Evolutionary conservation across 2,888 invertebrate species (phyloP).

Genomic region (Campoletis raptor): DNA sequence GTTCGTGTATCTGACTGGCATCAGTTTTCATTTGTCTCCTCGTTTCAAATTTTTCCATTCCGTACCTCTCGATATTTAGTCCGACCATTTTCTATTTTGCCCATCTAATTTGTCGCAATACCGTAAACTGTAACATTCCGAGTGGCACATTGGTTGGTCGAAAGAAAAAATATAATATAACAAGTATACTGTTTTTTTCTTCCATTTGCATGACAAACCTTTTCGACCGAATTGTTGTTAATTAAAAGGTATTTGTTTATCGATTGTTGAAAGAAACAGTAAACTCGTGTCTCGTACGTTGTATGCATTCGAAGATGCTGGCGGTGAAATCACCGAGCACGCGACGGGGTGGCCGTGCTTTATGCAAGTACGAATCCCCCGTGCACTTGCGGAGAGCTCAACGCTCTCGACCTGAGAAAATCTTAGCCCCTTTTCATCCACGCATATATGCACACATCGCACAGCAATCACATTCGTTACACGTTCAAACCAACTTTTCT

Average conservation of each 20-base stretch:
- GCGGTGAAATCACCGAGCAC: conserved; percentile 59
- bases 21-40: conserved; percentile 53
- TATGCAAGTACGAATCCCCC: conserved; percentile 42
- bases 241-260: neutral
- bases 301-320: neutral
- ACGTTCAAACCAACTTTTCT: conserved; percentile 20
- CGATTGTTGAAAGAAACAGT: neutral
- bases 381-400: conserved; percentile 61
- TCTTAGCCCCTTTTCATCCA: neutral
- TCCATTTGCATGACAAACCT: neutral
- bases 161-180: conserved; percentile 1
- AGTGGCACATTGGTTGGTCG: conserved; percentile 40
- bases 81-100: conserved; percentile 15
- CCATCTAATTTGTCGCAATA: conserved; percentile 11
- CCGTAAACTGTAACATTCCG: neutral
- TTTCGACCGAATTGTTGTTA: neutral
- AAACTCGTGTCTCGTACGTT: neutral
- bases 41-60: conserved; percentile 24
- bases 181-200: neutral
- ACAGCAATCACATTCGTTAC: neutral
- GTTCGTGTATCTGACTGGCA: conserved; percentile 72
- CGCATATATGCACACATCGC: neutral
- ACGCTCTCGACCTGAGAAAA: conserved; percentile 50
- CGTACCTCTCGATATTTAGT: conserved; percentile 19
- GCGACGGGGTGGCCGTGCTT: conserved; percentile 5